Conservation (phyloP, 2,888 invertebrate species). For the Idaea biselata region DNA sequence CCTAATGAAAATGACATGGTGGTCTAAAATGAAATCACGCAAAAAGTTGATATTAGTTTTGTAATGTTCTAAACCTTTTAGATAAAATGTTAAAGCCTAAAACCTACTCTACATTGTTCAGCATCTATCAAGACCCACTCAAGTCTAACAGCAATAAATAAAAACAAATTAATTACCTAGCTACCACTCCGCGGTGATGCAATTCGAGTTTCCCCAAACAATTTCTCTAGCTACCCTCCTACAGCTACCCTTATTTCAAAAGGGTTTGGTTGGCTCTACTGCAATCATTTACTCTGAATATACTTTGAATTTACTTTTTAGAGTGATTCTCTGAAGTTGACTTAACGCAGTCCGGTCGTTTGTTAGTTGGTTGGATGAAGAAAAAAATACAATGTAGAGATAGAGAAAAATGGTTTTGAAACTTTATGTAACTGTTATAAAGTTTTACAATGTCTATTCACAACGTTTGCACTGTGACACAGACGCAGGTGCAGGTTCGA, state of each 20-base stretch:
- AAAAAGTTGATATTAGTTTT: too few species aligned
- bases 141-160: conserved; percentile 11
- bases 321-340: neutral
- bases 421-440: too few species aligned
- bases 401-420: too few species aligned
- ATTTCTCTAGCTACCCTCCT: conserved; percentile 14
- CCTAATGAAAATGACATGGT: too few species aligned
- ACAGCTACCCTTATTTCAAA: conserved; percentile 16
- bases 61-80: too few species aligned
- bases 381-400: too few species aligned
- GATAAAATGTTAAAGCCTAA: neutral
- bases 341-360: neutral
- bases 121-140: neutral
- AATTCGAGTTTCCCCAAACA: conserved; percentile 16
- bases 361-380: neutral
- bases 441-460: too few species aligned
- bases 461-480: too few species aligned
- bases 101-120: neutral
- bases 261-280: conserved; percentile 3
- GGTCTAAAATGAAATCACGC: too few species aligned
- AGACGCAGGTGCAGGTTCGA: too few species aligned
- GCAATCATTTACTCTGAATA: conserved; percentile 2
- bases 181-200: conserved; percentile 6
- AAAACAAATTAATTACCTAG: conserved; percentile 17
- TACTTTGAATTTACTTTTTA: neutral